Evolutionary conservation across 2,888 invertebrate genomes (phyloP).

Genomic region (Epinotia brunnichana): DNA sequence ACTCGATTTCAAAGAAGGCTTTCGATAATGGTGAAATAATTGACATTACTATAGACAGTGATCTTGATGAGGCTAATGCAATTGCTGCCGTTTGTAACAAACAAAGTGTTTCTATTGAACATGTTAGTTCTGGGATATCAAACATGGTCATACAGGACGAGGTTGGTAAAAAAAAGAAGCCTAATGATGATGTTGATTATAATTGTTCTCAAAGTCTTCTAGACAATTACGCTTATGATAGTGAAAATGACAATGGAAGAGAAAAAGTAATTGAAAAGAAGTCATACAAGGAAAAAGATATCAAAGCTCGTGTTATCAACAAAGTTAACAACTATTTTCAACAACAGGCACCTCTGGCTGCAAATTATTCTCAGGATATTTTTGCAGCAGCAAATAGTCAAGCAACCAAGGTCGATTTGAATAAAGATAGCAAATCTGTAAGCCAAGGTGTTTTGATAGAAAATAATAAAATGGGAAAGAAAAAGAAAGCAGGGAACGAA

Average conservation of each 20-base stretch:
- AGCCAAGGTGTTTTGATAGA: not conserved
- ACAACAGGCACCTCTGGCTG: not conserved
- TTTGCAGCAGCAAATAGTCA: not conserved
- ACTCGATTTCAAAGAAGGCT: not conserved
- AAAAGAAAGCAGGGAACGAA: not conserved
- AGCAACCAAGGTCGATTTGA: not conserved
- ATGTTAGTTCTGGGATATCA: constrained; percentile 13
- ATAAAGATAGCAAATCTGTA: not conserved
- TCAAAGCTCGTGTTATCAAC: not conserved
- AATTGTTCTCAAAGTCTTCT: constrained; percentile 58
- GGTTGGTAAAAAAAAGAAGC: not conserved
- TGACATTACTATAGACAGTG: constrained; percentile 47
- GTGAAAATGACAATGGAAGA: not conserved
- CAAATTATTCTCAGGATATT: not conserved
- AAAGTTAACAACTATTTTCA: constrained; percentile 7
- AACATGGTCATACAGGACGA: constrained; percentile 28
- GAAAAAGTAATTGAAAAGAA: not conserved
- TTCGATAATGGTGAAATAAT: constrained; percentile 43
- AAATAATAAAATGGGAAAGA: not conserved
- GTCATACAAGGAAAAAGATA: constrained; percentile 32
- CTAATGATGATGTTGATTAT: constrained; percentile 23
- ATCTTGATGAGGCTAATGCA: constrained; percentile 1
- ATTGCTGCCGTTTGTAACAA: not conserved
- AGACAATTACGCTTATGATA: constrained; percentile 38
- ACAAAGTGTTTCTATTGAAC: constrained; percentile 9